Percentiles rank a stretch among this genome's conserved stretches.
Evolutionary conservation across 2,113 vertebrate species (phyloP).

Genomic region (Microcebus jonahi): DNA sequence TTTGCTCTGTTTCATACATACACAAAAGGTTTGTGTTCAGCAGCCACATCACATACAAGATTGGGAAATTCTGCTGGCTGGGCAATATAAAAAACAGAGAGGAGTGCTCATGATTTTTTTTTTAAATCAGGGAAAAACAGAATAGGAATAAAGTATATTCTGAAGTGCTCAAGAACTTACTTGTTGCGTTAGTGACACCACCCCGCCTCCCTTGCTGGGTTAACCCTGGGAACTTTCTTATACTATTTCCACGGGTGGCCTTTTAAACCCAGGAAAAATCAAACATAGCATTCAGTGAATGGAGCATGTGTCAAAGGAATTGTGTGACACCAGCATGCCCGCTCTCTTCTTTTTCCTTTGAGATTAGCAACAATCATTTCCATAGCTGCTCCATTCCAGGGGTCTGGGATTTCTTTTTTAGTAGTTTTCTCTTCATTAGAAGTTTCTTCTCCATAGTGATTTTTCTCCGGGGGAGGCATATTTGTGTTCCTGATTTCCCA

Average conservation of each 20-base stretch:
- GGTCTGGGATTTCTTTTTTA: constrained; percentile 44
- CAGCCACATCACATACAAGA: constrained; percentile 41
- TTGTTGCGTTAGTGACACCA: background rate
- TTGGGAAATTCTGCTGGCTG: background rate
- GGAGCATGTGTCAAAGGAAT: background rate
- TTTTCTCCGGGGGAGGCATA: background rate
- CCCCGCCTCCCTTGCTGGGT: background rate
- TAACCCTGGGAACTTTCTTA: background rate
- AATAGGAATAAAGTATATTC: background rate
- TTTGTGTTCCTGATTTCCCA: background rate
- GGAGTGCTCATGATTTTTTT: background rate
- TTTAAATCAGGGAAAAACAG: background rate
- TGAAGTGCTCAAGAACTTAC: background rate
- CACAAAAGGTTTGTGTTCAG: constrained; percentile 42
- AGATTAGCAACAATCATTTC: background rate
- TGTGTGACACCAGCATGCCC: accelerated
- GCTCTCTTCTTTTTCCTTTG: background rate
- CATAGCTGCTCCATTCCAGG: background rate
- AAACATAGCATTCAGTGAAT: background rate
- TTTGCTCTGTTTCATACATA: constrained; percentile 82
- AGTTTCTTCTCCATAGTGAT: background rate
- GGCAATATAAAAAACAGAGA: background rate
- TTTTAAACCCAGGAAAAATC: background rate
- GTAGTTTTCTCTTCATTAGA: constrained; percentile 53
- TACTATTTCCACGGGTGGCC: background rate